Base-by-base conservation (phyloP, 2,113 vertebrate species). In the Chaetura pelagica region DNA sequence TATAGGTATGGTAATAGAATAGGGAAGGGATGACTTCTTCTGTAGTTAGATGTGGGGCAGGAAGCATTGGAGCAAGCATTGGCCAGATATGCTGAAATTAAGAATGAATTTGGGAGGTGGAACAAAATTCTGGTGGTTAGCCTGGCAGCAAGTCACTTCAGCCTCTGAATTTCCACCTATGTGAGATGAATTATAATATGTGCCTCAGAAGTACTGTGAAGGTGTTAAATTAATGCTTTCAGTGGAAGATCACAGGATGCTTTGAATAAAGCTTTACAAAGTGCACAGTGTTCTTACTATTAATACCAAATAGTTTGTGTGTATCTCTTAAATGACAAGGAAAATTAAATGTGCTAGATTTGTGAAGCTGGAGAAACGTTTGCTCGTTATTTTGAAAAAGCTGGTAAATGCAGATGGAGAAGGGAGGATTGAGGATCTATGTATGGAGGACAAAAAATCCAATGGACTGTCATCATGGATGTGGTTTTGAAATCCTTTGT, bases 201-300 rank as follows among this genome's bases (percentile, higher is more conserved):
- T 75, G 52, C 30, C 44, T 93, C 61, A 73, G 61, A 94, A 96
- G 26, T 72, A 58, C 72, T 68, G 66, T 76, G 66, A 84, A 89
- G 73, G 78, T 76, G 66, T 69, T 83, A 91, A 92, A 93, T 93
- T 61, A 89, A 52, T 89, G 80, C 77, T 76, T 94, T 90, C 88
- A 89, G 86, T 78, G 54, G 49, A 92, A 84, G 85, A 94, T 94
- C 90, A 81, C 61, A 93, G 94, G 77, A 84, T 89, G 80, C 90
- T 93, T 96, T 84, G 88, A 95, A 91, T 92, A 94, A 84, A 92
- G 76, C 90, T 89, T 93, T 87, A 87, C 44, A 35, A 91, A 92
- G 90, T 93, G 84, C 94, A 84, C 46, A 23, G 27, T 95, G 90
- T 96, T 97, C 93, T 96, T 96, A 68, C 55, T 96, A 92, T 96